Evolutionary conservation across 2,888 invertebrate genomes (phyloP), one percentile per base, ranked within the genome.

Genomic region (Tachina lurida): DNA sequence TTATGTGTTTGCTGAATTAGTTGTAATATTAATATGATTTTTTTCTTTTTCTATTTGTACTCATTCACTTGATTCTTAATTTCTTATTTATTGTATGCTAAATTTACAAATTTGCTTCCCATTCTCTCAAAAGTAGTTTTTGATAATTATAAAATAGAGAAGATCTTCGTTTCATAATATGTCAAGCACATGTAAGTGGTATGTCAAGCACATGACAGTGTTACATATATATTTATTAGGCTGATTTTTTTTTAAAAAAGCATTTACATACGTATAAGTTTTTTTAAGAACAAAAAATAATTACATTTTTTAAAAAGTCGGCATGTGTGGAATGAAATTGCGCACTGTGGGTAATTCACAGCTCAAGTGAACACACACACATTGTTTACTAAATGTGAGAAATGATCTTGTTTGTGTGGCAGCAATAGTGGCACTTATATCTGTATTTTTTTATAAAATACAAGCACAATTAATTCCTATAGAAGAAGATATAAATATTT

Each of bases 1-100:
- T 65, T 73, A n/a, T 75, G 62, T 75, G 45, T 71, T 73, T 83
- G 86, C 82, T 83, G 83, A 83, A 86, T 86, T 86, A 68, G 75
- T 83, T 83, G 45, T 73, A 73, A 78, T 60, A 73, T 73, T 12
- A 77, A 52, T 68, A n/a, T 81, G 5, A 67, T 63, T 19, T 31
- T 31, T 31, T 31, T 31, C 7, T 31, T 49, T 79, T 73, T 62
- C 60, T 52, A 71, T 49, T 65, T 76, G 60, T 75, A 60, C 67
- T 79, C 76, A 79, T 63, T 71, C 52, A 58, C 73, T 79, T 74
- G 9, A 60, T 71, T 82, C 74, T 74, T 58, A 68, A 52, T 73
- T 84, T 70, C 43, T 70, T 77, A 45, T 78, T 79, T 60, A 54
- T 81, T 76, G 5, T 68, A 74, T 75, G 78, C 77, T 85, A 78